A percentile compares a stretch with the other conserved stretches of the same genome.
Conservation (phyloP, 1,140 invertebrate genomes). For the Schlechtendalia chinensis region DNA sequence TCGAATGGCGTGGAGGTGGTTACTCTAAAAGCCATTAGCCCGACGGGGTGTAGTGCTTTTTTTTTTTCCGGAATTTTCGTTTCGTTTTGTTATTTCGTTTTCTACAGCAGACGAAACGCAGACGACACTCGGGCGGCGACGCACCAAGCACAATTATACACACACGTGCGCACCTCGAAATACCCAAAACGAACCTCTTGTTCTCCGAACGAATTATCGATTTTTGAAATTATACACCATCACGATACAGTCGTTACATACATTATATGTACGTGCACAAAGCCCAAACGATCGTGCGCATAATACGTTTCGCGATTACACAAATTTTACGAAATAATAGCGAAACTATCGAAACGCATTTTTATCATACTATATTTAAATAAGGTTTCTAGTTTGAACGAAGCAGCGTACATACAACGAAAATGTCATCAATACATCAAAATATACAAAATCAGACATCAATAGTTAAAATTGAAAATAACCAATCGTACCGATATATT, state of each 20-base stretch:
- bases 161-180: background rate
- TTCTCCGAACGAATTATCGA: background rate
- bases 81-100: background rate
- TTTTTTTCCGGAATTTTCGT: background rate
- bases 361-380: too few species aligned
- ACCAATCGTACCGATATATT: too few species aligned
- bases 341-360: too few species aligned
- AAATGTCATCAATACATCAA: too few species aligned
- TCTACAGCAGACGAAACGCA: background rate
- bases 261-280: background rate
- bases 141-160: background rate
- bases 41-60: background rate
- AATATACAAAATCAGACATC: too few species aligned
- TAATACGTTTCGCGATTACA: too few species aligned
- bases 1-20: too few species aligned
- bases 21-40: conserved; percentile 35
- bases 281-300: background rate
- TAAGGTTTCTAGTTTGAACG: too few species aligned
- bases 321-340: too few species aligned
- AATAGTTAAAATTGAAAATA: too few species aligned
- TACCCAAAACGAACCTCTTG: conserved; percentile 16
- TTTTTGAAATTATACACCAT: conserved; percentile 5
- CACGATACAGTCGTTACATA: background rate
- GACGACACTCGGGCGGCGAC: background rate
- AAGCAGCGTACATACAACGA: too few species aligned